These are phyloP conservation scores for Cherax quadricarinatus DNA, from an alignment of 1,140 invertebrate species.

Conservation along the genomic window DNA sequence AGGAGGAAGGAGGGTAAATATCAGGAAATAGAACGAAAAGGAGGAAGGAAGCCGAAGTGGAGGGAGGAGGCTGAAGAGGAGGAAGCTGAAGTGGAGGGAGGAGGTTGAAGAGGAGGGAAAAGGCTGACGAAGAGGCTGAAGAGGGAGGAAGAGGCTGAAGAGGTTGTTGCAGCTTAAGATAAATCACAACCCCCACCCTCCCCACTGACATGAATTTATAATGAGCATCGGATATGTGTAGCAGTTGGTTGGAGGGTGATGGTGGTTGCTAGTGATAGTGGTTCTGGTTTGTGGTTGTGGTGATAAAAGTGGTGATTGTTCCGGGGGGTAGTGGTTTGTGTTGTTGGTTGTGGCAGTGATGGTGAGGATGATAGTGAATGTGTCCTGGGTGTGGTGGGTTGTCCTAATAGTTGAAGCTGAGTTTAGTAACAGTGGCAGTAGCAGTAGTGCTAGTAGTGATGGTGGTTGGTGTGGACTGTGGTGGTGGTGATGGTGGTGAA, in stretches of 20 bases:
- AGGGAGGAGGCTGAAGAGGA: too few relatives aligned
- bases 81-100: neutral
- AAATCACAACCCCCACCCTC: constrained; percentile 3
- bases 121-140: neutral
- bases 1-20: too few relatives aligned
- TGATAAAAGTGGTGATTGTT: neutral
- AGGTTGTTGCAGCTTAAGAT: constrained; percentile 41
- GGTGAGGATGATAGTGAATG: neutral
- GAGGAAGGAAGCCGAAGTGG: too few relatives aligned
- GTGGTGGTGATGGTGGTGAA: neutral
- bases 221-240: constrained; percentile 41
- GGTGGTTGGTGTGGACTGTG: too few relatives aligned
- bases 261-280: neutral
- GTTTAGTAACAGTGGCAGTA: neutral
- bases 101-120: neutral
- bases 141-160: neutral
- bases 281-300: constrained; percentile 6
- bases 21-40: too few relatives aligned
- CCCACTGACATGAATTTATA: constrained; percentile 26
- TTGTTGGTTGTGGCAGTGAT: neutral
- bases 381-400: too few relatives aligned
- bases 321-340: neutral
- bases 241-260: constrained; percentile 22
- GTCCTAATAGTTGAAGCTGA: neutral
- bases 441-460: neutral